phyloP scores from a whole-genome alignment of 2,797 vertebrate genomes.

The Echiichthys vipera region DNA sequence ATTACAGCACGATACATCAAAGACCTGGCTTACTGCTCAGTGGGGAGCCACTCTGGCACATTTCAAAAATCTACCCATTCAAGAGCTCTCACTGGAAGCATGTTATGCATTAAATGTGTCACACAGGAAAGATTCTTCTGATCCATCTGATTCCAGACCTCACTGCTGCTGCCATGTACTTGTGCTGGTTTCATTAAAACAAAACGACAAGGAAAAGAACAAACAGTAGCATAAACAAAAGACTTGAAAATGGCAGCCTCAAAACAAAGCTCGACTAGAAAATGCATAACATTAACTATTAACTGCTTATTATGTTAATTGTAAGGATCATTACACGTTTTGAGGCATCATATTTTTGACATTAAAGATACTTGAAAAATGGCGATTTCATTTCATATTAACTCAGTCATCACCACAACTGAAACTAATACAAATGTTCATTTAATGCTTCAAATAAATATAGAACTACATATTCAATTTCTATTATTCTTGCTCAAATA shows the following conservation, averaged over 20 bases:
- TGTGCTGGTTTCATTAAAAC: conserved; percentile 60
- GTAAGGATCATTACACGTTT: background rate
- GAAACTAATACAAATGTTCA: conserved; percentile 3
- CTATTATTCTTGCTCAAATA: background rate
- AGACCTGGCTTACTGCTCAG: conserved; percentile 94
- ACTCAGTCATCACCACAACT: background rate
- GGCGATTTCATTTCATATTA: background rate
- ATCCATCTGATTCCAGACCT: conserved; percentile 91
- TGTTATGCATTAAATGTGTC: conserved; percentile 97
- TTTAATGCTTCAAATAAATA: background rate
- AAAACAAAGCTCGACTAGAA: conserved; percentile 25
- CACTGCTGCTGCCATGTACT: conserved; percentile 60
- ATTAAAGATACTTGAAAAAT: background rate
- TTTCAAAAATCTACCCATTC: conserved; percentile 95
- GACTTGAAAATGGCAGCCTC: conserved; percentile 21
- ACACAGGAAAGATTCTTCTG: conserved; percentile 93
- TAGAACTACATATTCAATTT: background rate
- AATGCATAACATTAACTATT: conserved; percentile 15
- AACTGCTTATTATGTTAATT: conserved; percentile 10
- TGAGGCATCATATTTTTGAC: background rate
- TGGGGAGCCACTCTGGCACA: conserved; percentile 95
- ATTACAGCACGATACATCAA: conserved; percentile 93
- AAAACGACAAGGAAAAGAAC: conserved; percentile 40
- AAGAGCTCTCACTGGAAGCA: conserved; percentile 93
- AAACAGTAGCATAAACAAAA: conserved; percentile 43